Evolutionary conservation across 1,140 invertebrate species (phyloP), one percentile per base, ranked within the genome.

Genomic region (Drosophila willistoni): DNA sequence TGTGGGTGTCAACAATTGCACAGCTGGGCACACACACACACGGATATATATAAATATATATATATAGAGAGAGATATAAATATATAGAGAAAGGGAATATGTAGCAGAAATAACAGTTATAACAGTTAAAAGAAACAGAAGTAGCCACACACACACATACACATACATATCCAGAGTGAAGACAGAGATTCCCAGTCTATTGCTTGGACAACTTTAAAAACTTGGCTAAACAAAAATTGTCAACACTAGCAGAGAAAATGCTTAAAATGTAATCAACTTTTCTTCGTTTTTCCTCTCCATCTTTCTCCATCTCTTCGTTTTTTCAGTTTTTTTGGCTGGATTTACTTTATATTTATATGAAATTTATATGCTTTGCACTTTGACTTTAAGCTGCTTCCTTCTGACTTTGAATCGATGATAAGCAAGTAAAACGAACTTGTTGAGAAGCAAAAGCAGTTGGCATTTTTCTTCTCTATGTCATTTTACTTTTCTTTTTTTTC

Each of bases 1-100:
- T 74, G 77, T 81, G 82, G 82, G 81, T 84, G 81, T 84, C 81
- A 84, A 84, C 81, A 85, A 84, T 86, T 81, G 81, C 81, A 84
- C 81, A 84, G 81, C 82, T 84, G 81, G 81, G 67, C 72, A 77
- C 76, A 76, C 72, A 83, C 69, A 68, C 66, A 68, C 57, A 64
- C 71, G 64, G 22, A 63, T 29, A 41, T 22, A 22, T 19, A 22
- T 19, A 22, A 19, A 51, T 51, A 51, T 22, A 51, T 17, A 44
- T 44, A 17, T 7, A 44, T 7, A 44, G 17, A 47, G 0, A 47
- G 19, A 19, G 7, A 47, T 10, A 47, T 47, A 47, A 19, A 57
- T 34, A 29, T 36, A 25, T 10, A 51, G 17, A 51, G 62, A 62
- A 56, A 65, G 25, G 42, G 77, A 13, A 55, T 33, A 74, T 74